Conservation (phyloP, 2,888 invertebrate genomes). For the Limnephilus marmoratus region DNA sequence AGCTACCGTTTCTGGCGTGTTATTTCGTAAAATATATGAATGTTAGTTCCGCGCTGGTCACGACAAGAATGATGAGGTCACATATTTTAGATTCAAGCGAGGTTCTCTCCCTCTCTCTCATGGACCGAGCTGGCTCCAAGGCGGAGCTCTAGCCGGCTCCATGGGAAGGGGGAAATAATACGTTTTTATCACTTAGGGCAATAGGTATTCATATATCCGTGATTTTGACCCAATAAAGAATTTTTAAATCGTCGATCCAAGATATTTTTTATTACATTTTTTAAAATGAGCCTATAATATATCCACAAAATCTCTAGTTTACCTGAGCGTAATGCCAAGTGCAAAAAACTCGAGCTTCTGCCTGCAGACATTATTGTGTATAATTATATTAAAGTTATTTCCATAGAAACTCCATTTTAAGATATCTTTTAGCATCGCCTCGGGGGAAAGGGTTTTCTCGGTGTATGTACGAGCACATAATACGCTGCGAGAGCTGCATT, state of each 20-base stretch:
- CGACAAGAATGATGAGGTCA: no score
- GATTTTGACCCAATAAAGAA: neutral
- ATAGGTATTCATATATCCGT: no score
- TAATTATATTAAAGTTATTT: constrained; percentile 18
- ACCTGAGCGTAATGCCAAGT: neutral
- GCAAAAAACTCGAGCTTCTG: neutral
- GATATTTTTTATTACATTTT: neutral
- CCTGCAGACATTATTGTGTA: neutral
- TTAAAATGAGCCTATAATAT: no score
- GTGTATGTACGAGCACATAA: neutral
- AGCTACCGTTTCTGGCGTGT: no score
- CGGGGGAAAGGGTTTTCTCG: neutral
- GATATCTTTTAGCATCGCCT: constrained; percentile 3
- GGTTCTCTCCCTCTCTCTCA: no score
- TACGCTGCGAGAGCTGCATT: neutral
- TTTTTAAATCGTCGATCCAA: neutral
- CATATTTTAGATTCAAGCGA: no score
- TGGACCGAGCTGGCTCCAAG: no score
- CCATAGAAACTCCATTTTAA: constrained; percentile 20
- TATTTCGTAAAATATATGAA: no score
- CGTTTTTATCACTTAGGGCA: no score
- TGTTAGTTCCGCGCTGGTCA: no score
- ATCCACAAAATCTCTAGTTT: neutral
- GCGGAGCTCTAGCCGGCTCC: no score
- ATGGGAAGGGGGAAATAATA: no score